phyloP scores from a whole-genome alignment of 2,797 vertebrate genomes.

The Moxostoma hubbsi region DNA sequence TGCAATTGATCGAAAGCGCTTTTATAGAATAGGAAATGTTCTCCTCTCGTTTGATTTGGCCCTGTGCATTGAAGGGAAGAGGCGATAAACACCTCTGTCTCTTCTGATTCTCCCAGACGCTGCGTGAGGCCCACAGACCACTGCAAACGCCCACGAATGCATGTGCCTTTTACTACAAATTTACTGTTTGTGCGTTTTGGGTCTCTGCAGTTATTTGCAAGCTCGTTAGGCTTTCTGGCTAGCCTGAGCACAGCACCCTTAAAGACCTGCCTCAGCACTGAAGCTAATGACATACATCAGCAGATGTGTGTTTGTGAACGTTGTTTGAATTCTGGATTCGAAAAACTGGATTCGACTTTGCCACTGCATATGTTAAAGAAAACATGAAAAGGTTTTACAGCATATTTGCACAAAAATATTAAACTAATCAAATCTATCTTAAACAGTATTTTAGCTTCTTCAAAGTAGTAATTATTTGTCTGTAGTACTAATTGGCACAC shows the following conservation, averaged over 20 bases:
- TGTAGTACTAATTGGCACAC: no score
- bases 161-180: not conserved
- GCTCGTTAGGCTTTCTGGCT: slow-evolving; percentile 53
- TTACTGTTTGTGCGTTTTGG: not conserved
- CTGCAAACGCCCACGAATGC: slow-evolving; percentile 1
- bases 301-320: slow-evolving; percentile 23
- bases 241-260: slow-evolving; percentile 13
- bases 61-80: slow-evolving; percentile 27
- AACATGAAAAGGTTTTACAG: no score
- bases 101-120: slow-evolving; percentile 40
- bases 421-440: no score
- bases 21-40: slow-evolving; percentile 50
- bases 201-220: slow-evolving; percentile 52
- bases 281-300: slow-evolving; percentile 41
- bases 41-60: slow-evolving; percentile 42
- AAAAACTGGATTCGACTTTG: not conserved
- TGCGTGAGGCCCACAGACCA: slow-evolving; percentile 2
- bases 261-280: slow-evolving; percentile 37
- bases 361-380: no score
- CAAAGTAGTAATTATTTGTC: no score
- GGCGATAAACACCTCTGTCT: slow-evolving; percentile 47
- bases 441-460: no score
- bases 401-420: no score
- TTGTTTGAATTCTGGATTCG: no score
- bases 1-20: slow-evolving; percentile 47